These are phyloP conservation scores for Smutsia gigantea DNA, from an alignment of 2,797 vertebrate genomes.

Conservation along the genomic window DNA sequence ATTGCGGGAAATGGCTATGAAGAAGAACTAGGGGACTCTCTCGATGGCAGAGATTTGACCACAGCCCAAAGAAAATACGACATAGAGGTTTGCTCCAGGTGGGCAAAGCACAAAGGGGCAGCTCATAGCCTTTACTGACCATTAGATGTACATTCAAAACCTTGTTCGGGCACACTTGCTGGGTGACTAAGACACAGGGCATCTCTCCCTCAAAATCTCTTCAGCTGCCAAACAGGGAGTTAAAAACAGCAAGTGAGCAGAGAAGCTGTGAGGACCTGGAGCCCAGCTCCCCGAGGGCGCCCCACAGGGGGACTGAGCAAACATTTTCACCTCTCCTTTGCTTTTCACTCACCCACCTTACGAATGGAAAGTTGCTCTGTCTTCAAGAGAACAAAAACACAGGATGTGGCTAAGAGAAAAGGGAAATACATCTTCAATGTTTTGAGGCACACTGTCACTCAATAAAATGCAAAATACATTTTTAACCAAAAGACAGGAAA, in stretches of 20 bases:
- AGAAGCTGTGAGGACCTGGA: not conserved
- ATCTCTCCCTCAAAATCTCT: not conserved
- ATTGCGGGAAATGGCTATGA: not conserved
- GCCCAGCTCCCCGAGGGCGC: fast-evolving
- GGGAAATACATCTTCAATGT: not conserved
- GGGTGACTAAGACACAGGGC: not conserved
- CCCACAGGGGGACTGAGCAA: not conserved
- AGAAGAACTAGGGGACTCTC: not conserved
- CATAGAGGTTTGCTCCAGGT: not conserved
- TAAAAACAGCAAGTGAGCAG: not conserved
- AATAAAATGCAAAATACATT: slow-evolving; percentile 27
- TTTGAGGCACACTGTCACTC: not conserved
- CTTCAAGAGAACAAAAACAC: not conserved
- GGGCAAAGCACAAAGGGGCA: not conserved
- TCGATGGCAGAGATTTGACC: not conserved
- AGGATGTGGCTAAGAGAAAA: not conserved
- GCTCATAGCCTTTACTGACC: not conserved
- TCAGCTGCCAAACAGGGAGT: not conserved
- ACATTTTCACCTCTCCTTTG: not conserved
- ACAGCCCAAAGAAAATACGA: not conserved
- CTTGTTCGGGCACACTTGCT: not conserved
- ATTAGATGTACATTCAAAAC: not conserved
- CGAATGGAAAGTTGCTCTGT: not conserved
- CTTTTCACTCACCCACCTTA: fast-evolving
- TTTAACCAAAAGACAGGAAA: slow-evolving; percentile 47